Conservation (phyloP, 2,888 invertebrate species). For the Punctoribates punctum region DNA sequence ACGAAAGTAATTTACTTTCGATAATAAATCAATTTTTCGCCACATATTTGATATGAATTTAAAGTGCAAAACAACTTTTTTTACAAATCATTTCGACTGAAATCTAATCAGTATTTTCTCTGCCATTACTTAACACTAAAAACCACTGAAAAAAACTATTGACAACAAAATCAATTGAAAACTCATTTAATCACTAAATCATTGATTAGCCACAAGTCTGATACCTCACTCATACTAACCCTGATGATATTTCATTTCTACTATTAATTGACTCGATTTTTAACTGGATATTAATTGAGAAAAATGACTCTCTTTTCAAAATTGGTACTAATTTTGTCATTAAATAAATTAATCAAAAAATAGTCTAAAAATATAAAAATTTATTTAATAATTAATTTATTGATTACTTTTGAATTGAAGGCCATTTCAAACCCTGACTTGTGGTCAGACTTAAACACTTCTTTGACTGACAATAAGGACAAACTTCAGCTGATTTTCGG, state of each 20-base stretch:
- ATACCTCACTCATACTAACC: background rate
- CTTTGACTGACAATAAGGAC: background rate
- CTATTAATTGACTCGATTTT: background rate
- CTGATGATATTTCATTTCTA: background rate
- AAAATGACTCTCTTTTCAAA: background rate
- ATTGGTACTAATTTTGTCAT: background rate
- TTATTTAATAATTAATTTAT: background rate
- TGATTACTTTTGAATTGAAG: background rate
- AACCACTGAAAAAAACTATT: too few relatives aligned
- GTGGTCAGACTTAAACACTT: background rate
- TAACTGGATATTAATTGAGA: background rate
- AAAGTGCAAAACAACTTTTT: too few relatives aligned
- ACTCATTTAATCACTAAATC: too few relatives aligned
- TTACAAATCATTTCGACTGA: too few relatives aligned
- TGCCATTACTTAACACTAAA: too few relatives aligned
- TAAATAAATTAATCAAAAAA: background rate
- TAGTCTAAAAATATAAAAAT: background rate
- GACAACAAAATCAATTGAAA: too few relatives aligned
- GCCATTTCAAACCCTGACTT: background rate
- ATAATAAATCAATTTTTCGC: too few relatives aligned
- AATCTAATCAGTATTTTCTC: too few relatives aligned
- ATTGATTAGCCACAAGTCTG: too few relatives aligned
- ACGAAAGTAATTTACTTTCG: too few relatives aligned
- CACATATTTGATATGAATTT: too few relatives aligned
- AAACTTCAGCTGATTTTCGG: slow-evolving; percentile 1